phyloP scores from a whole-genome alignment of 2,113 vertebrate genomes.

The Solea solea region DNA sequence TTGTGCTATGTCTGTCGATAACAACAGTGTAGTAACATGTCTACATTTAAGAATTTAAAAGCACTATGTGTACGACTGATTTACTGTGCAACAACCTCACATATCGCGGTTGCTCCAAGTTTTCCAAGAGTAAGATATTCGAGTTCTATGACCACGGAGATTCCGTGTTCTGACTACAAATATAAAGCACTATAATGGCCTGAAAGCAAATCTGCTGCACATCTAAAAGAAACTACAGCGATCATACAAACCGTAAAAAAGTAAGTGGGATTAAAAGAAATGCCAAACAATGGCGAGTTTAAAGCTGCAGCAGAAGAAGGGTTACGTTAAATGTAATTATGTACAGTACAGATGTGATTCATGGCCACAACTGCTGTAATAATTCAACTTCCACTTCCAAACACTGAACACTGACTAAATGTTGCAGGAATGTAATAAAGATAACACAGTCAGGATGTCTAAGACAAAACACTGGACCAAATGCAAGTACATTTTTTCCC shows the following conservation, averaged over 20 bases:
- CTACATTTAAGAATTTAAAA: too few species aligned
- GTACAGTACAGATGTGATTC: conserved; percentile 2
- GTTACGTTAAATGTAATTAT: conserved; percentile 5
- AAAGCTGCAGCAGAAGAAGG: background rate
- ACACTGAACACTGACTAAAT: background rate
- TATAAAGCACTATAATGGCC: background rate
- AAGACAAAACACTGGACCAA: background rate
- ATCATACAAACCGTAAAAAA: background rate
- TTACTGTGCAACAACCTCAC: too few species aligned
- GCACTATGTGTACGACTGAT: too few species aligned
- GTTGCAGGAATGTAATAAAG: background rate
- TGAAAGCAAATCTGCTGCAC: conserved; percentile 8
- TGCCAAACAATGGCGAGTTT: conserved; percentile 4
- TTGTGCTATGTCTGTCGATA: too few species aligned
- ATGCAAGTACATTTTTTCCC: background rate
- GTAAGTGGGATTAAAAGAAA: conserved; percentile 5
- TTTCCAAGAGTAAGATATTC: too few species aligned
- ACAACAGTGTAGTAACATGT: too few species aligned
- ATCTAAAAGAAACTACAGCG: background rate
- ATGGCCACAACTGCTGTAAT: conserved; percentile 7
- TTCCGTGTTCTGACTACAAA: too few species aligned
- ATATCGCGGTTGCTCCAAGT: too few species aligned
- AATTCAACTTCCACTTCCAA: conserved; percentile 5
- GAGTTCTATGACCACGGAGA: too few species aligned
- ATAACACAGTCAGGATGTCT: background rate